phyloP scores from a whole-genome alignment of 1,140 invertebrate species.

The Meloidogyne chitwoodi region DNA sequence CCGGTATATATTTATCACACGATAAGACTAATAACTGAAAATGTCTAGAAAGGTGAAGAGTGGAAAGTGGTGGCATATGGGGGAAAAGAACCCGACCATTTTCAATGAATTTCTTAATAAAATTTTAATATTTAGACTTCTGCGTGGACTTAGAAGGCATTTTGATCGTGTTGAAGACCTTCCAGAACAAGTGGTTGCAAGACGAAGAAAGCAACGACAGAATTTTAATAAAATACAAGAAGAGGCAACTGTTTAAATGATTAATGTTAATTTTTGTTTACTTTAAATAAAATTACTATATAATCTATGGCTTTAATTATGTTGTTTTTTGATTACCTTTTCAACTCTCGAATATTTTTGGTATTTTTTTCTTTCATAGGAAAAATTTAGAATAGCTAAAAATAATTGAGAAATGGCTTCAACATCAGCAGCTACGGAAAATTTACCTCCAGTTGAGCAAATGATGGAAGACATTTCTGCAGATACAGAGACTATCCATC shows the following conservation, averaged over 20 bases:
- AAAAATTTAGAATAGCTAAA: too few species aligned
- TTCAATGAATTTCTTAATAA: too few species aligned
- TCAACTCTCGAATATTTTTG: neutral
- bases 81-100: too few species aligned
- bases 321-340: neutral
- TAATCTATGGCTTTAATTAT: neutral
- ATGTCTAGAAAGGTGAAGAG: too few species aligned
- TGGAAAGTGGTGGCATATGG: too few species aligned
- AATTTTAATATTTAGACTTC: slow-evolving; percentile 2
- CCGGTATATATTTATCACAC: too few species aligned
- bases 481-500: neutral
- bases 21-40: too few species aligned
- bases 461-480: slow-evolving; percentile 18
- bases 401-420: neutral
- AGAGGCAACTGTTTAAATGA: neutral
- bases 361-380: neutral
- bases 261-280: neutral
- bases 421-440: neutral
- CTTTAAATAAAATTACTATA: neutral
- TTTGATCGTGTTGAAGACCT: slow-evolving; percentile 36
- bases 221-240: neutral
- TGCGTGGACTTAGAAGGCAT: slow-evolving; percentile 22
- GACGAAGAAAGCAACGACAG: neutral
- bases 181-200: slow-evolving; percentile 28
- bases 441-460: neutral